These are phyloP conservation scores for Columba janthina DNA, from an alignment of 2,113 vertebrate species.

Conservation along the genomic window DNA sequence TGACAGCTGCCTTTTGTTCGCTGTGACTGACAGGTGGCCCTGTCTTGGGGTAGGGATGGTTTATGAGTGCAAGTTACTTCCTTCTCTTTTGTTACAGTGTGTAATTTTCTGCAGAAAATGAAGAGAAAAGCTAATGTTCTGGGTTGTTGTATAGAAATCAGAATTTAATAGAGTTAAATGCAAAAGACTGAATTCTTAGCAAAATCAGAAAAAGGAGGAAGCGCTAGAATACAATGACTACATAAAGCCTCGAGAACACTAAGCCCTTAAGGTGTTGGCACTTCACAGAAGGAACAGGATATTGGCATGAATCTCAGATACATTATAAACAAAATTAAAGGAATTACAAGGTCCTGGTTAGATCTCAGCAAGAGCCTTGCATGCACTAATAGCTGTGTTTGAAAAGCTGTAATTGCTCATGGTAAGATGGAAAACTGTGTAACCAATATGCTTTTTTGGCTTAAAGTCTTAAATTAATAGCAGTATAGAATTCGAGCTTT, in stretches of 20 bases:
- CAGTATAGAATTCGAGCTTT: background rate
- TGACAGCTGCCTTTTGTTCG: background rate
- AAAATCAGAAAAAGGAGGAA: background rate
- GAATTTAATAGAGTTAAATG: background rate
- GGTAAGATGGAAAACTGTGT: background rate
- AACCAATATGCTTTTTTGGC: background rate
- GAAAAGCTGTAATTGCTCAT: slow-evolving; percentile 41
- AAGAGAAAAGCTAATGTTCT: background rate
- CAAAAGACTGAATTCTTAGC: background rate
- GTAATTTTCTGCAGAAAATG: background rate
- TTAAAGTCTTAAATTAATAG: slow-evolving; percentile 16
- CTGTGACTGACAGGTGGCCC: background rate
- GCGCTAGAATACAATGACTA: background rate
- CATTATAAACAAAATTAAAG: slow-evolving; percentile 32
- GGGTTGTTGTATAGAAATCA: background rate
- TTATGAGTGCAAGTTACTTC: background rate
- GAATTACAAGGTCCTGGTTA: slow-evolving; percentile 1
- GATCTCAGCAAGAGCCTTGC: background rate
- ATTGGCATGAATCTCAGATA: background rate
- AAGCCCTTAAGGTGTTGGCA: background rate
- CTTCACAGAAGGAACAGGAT: background rate
- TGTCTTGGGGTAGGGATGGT: background rate
- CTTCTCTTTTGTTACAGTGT: background rate
- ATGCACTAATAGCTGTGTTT: background rate
- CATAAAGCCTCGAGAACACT: background rate